Evolutionary conservation across 2,797 vertebrate genomes (phyloP).

Genomic region (Garrulus glandarius): DNA sequence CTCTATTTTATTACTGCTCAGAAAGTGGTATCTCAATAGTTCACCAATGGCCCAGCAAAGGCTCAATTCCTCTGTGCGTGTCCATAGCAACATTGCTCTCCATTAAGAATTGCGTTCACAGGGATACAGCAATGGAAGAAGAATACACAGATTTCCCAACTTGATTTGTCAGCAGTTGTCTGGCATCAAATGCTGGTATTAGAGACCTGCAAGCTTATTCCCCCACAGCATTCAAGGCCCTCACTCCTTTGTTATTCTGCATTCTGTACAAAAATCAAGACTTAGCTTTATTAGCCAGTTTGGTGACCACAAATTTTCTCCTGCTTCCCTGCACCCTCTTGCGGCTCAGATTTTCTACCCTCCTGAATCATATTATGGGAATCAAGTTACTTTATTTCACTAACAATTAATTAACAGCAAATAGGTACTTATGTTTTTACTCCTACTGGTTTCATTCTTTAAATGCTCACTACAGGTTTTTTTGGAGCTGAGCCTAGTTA

Average conservation of each 20-base stretch:
- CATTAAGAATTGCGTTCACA: not conserved
- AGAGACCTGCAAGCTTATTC: not conserved
- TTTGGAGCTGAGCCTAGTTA: not conserved
- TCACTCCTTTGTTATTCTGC: not conserved
- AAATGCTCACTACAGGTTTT: not conserved
- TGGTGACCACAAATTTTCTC: not conserved
- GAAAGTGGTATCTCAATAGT: not conserved
- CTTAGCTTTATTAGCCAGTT: not conserved
- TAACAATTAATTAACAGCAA: not conserved
- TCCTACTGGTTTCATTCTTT: not conserved
- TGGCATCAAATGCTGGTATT: not conserved
- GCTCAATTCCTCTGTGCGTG: not conserved
- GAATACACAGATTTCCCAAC: not conserved
- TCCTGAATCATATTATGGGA: not conserved
- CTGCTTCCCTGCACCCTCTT: not conserved
- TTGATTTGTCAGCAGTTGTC: not conserved
- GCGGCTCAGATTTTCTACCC: not conserved
- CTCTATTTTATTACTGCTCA: constrained; percentile 22
- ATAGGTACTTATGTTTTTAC: not conserved
- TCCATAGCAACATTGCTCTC: not conserved
- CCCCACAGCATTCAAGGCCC: not conserved
- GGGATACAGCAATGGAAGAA: not conserved
- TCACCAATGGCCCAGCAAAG: not conserved
- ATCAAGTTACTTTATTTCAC: not conserved
- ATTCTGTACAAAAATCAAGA: not conserved